These are phyloP conservation scores for Drosophila busckii DNA, from an alignment of 1,140 invertebrate species.

Conservation along the genomic window DNA sequence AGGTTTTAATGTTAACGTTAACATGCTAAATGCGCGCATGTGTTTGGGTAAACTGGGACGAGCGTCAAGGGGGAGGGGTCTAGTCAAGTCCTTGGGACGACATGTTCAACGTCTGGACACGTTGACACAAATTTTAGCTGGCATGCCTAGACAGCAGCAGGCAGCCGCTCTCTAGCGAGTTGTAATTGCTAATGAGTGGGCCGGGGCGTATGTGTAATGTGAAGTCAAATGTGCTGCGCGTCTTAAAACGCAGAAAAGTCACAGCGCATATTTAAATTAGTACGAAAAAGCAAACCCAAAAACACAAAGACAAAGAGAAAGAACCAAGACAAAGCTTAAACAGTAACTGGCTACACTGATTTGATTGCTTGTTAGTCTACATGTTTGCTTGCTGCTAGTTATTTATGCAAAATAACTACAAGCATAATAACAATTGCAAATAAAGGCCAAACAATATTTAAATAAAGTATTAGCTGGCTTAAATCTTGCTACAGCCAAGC, in stretches of 20 bases:
- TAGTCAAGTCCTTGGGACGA: too few species aligned
- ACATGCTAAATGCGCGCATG: conserved; percentile 41
- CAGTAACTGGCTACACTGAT: too few species aligned
- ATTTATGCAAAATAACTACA: conserved; percentile 69
- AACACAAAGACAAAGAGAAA: conserved; percentile 6
- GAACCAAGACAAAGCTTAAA: too few species aligned
- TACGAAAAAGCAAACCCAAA: conserved; percentile 4
- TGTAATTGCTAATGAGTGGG: conserved; percentile 51
- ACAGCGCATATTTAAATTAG: conserved; percentile 29
- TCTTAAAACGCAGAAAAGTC: too few species aligned
- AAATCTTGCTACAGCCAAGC: conserved; percentile 32
- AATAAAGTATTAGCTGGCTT: conserved; percentile 63
- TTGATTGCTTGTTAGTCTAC: conserved; percentile 21
- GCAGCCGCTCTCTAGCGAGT: conserved; percentile 3
- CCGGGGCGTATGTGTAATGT: conserved; percentile 29
- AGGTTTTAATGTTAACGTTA: conserved; percentile 36
- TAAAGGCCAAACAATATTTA: conserved; percentile 67
- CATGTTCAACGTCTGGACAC: conserved; percentile 19
- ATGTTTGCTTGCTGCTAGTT: conserved; percentile 31
- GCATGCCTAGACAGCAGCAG: conserved; percentile 3
- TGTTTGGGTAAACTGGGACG: conserved; percentile 8
- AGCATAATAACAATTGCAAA: conserved; percentile 62
- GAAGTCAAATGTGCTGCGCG: conserved; percentile 36
- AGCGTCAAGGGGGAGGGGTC: too few species aligned
- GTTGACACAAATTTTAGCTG: conserved; percentile 36